phyloP scores from a whole-genome alignment of 2,113 vertebrate species.

The Calidris pugnax region DNA sequence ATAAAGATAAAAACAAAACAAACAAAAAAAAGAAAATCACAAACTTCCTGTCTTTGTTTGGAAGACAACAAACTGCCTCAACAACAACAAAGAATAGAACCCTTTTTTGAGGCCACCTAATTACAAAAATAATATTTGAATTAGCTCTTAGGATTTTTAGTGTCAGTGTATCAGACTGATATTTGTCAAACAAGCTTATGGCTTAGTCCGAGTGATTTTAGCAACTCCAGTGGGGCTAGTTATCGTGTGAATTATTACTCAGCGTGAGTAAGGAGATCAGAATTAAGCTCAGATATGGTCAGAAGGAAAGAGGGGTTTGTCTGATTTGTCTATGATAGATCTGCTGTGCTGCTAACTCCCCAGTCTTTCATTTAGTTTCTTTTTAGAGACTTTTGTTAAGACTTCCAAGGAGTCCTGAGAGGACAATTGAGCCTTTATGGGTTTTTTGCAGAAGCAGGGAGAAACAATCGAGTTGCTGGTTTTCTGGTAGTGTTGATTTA shows the following conservation, averaged over 20 bases:
- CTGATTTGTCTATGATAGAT: slow-evolving; percentile 53
- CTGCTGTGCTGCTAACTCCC: slow-evolving; percentile 47
- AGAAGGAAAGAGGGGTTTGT: slow-evolving; percentile 34
- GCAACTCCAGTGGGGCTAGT: slow-evolving; percentile 10
- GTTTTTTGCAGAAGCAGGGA: slow-evolving; percentile 20
- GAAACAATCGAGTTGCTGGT: slow-evolving; percentile 35
- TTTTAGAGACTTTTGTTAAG: slow-evolving; percentile 69
- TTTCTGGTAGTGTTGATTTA: slow-evolving; percentile 33
- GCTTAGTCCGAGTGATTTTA: background rate
- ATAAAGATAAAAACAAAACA: background rate
- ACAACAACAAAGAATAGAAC: background rate
- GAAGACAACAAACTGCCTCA: background rate
- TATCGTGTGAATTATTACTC: slow-evolving; percentile 55
- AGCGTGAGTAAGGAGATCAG: slow-evolving; percentile 5
- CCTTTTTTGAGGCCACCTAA: background rate
- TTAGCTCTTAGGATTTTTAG: slow-evolving; percentile 1
- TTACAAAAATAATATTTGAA: slow-evolving; percentile 27
- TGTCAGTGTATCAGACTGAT: background rate
- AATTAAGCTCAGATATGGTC: slow-evolving; percentile 26
- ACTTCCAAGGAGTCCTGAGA: slow-evolving; percentile 58
- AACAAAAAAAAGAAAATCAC: background rate
- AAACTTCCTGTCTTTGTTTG: background rate
- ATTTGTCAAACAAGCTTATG: slow-evolving; percentile 25
- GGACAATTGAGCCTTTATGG: slow-evolving; percentile 62
- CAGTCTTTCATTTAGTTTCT: slow-evolving; percentile 63